Evolutionary conservation across 2,888 invertebrate species (phyloP).

Genomic region (Papilio elwesi): DNA sequence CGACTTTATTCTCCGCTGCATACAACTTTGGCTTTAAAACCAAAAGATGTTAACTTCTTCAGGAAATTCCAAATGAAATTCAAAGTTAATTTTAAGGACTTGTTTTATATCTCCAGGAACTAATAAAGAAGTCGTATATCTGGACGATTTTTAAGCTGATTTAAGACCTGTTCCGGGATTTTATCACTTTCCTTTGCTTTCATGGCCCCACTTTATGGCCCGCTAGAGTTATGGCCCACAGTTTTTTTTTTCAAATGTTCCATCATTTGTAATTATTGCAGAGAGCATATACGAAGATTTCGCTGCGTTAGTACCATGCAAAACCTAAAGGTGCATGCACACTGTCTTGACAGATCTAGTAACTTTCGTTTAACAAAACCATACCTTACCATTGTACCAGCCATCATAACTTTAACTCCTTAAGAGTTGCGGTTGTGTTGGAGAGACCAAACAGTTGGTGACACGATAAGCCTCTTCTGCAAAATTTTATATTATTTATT

Average conservation of each 20-base stretch:
- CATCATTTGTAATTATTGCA: constrained; percentile 16
- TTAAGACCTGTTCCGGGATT: constrained; percentile 15
- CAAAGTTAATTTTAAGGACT: neutral
- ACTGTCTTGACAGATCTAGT: neutral
- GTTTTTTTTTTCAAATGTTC: constrained; percentile 12
- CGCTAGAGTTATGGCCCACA: neutral
- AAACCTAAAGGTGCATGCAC: neutral
- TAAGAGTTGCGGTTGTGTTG: no score
- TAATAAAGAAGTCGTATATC: constrained; percentile 10
- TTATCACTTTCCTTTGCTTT: constrained; percentile 14
- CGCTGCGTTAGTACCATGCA: neutral
- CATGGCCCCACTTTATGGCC: constrained; percentile 8
- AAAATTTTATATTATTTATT: no score
- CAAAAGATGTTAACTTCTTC: neutral
- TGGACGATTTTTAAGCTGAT: constrained; percentile 1
- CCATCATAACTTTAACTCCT: no score
- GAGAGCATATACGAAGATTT: constrained; percentile 2
- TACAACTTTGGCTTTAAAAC: neutral
- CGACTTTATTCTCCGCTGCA: no score
- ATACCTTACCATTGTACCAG: no score
- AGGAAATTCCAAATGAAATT: neutral
- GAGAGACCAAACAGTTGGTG: no score
- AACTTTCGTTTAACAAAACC: no score
- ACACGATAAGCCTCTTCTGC: no score
- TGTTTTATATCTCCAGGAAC: neutral